A percentile compares a stretch with the other conserved stretches of the same genome.
Conservation (phyloP, 2,113 vertebrate species). For the Nannobrachium achirus region DNA sequence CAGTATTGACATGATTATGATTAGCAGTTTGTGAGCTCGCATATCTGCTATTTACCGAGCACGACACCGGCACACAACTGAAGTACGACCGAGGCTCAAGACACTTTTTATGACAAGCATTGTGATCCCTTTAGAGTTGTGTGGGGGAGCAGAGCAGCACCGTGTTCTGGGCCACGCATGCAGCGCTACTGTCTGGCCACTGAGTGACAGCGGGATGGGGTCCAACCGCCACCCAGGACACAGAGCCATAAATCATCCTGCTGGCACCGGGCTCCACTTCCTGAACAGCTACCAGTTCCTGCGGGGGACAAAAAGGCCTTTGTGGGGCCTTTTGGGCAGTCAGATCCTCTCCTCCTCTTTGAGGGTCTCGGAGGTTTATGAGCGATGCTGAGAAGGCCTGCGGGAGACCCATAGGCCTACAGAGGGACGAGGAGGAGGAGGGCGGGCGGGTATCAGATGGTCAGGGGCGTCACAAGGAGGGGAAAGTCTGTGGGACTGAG, state of each 20-base stretch:
- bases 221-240: constrained; percentile 96
- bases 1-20: too few relatives aligned
- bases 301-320: constrained; percentile 89
- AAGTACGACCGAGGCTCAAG: constrained; percentile 56
- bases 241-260: constrained; percentile 98
- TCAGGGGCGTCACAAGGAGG: constrained; percentile 8
- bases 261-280: constrained; percentile 88
- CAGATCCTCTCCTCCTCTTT: constrained; percentile 63
- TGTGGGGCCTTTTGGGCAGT: constrained; percentile 82
- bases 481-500: background rate
- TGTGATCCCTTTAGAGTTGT: constrained; percentile 88
- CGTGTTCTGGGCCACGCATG: constrained; percentile 85
- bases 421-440: constrained; percentile 16
- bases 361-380: constrained; percentile 73
- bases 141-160: constrained; percentile 84
- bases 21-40: too few relatives aligned
- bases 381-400: constrained; percentile 59
- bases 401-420: background rate
- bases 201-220: constrained; percentile 94
- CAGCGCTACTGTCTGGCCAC: constrained; percentile 82
- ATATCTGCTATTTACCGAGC: too few relatives aligned
- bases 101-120: constrained; percentile 97
- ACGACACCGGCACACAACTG: too few relatives aligned
- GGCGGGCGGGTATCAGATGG: constrained; percentile 8
- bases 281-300: constrained; percentile 86